A percentile compares a stretch with the other conserved stretches of the same genome.
Evolutionary conservation across 2,797 vertebrate genomes (phyloP).

Genomic region (Emydoidea blandingii): DNA sequence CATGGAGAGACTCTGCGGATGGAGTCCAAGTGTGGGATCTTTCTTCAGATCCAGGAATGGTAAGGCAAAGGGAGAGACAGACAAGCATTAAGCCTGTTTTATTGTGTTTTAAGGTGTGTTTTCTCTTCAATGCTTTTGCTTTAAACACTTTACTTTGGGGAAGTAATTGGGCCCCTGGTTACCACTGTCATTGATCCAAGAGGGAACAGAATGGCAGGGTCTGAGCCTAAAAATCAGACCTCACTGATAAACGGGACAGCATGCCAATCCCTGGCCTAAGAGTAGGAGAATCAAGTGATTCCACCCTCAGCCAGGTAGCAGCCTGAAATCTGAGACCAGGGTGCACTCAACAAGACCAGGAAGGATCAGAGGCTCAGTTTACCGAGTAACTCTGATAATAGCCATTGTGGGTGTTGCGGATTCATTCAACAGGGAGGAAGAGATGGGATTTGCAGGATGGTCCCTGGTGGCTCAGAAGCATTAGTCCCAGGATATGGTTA

Average conservation of each 20-base stretch:
- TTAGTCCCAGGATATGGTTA: neutral
- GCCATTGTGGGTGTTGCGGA: neutral
- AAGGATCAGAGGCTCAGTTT: neutral
- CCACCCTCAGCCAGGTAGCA: neutral
- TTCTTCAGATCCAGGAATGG: neutral
- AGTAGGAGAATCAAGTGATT: neutral
- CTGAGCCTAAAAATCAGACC: neutral
- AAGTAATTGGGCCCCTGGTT: neutral
- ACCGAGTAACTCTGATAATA: neutral
- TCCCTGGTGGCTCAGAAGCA: neutral
- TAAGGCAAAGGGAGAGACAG: neutral
- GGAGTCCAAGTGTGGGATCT: too few species aligned
- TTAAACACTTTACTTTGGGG: neutral
- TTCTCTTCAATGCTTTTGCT: too few species aligned
- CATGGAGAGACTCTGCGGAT: neutral
- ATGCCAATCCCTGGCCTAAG: neutral
- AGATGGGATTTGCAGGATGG: neutral
- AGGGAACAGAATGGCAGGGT: accelerated
- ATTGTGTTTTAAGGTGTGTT: too few species aligned
- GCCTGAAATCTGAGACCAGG: neutral
- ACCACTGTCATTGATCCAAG: neutral
- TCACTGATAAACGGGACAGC: accelerated
- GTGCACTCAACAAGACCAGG: neutral
- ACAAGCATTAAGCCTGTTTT: neutral
- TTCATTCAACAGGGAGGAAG: neutral